Base-by-base conservation (phyloP, 64 coral and sea anemone genomes). In the Montipora capricornis region DNA sequence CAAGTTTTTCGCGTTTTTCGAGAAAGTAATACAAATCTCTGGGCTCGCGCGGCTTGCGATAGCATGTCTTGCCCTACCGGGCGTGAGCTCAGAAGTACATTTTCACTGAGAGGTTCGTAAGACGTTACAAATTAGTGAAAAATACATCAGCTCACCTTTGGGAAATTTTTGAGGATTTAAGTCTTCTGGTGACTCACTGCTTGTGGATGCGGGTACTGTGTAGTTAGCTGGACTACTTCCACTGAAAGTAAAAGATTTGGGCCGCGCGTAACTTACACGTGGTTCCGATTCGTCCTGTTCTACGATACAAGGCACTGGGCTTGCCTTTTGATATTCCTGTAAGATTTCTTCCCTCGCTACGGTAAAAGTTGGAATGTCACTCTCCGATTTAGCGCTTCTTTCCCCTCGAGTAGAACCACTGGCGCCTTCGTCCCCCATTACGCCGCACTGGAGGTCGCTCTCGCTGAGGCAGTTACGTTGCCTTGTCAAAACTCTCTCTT, bases 301-400 rank as follows among this genome's bases (percentile, higher is more conserved):
- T 4, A 46, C 19, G 20, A 86, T 73, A 17, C 60, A 86, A 9
- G 44, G 22, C 8, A 73, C 47, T 45, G 60, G 60, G 8, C 60
- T 84, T 51, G 14, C 7, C 45, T 86, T 46, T 10, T 86, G 66
- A 12, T 16, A 37, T 68, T 5, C 46, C 17, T 71, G 19, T 50
- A 22, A 7, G 22, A 7, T 15, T 49, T 7, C 66, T 20, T 68
- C 71, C 11, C 3, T 22, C 17, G 45, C 17, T 20, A 19, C 20
- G 3, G 4, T 16, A 3, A 86, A 4, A 49, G 8, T 8, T 50
- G 66, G 0, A 68, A 86, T 64, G 1, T 86, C 82, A 22, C 82
- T 86, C 37, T 86, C 82, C 8, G 82, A 86, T 71, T 86, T 86
- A 4, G 44, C 17, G 61, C 61, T 64, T 16, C 82, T 68, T 48